A percentile compares a stretch with the other conserved stretches of the same genome.
Conservation (phyloP, 2,113 vertebrate genomes). For the Scalopus aquaticus region DNA sequence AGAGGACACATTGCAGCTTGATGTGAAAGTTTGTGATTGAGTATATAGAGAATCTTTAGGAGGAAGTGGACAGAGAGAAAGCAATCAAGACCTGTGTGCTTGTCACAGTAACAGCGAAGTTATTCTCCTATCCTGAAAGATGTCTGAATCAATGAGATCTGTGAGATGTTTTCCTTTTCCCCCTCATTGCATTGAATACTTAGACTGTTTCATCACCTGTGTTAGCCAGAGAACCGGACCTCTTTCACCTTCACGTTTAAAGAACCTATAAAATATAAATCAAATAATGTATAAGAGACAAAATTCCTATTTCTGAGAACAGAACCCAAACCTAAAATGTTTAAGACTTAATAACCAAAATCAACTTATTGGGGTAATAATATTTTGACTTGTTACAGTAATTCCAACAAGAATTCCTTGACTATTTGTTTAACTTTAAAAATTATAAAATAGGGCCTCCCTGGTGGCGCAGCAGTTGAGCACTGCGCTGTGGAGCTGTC, state of each 20-base stretch:
- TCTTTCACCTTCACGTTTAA: neutral
- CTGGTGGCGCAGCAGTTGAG: too few species aligned
- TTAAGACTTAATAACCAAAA: neutral
- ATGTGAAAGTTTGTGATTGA: neutral
- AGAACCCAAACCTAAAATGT: constrained; percentile 1
- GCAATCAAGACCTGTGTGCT: too few species aligned
- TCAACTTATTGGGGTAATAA: neutral
- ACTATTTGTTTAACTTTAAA: constrained; percentile 7
- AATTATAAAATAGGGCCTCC: neutral
- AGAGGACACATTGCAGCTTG: neutral
- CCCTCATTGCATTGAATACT: neutral
- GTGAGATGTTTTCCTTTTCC: neutral
- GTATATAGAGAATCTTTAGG: neutral
- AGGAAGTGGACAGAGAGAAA: neutral
- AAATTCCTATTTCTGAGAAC: neutral
- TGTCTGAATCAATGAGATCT: neutral
- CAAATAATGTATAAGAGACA: neutral
- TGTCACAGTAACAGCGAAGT: neutral
- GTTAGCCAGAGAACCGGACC: neutral
- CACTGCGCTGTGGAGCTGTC: too few species aligned
- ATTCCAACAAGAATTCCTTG: neutral
- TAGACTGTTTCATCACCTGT: neutral
- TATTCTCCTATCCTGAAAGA: neutral
- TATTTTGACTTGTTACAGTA: neutral
- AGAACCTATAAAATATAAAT: neutral